A percentile compares a stretch with the other conserved stretches of the same genome.
Conservation (phyloP, 2,797 vertebrate genomes). For the Hippocampus kuda region DNA sequence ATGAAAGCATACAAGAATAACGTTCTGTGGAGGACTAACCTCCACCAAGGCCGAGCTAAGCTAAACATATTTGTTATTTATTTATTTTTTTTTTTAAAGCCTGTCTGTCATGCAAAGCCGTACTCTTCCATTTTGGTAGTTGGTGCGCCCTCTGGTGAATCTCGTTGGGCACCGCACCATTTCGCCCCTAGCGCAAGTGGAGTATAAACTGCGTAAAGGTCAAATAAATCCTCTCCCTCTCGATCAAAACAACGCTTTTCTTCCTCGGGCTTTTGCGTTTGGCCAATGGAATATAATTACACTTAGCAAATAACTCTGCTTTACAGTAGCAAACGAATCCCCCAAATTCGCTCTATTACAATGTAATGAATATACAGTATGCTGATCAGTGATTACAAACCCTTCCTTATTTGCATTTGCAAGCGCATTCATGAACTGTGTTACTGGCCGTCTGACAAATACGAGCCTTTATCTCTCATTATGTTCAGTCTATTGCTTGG, state of each 20-base stretch:
- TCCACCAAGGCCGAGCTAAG: background rate
- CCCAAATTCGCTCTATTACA: background rate
- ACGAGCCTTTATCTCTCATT: conserved; percentile 1
- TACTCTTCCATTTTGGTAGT: background rate
- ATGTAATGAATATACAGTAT: background rate
- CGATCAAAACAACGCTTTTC: background rate
- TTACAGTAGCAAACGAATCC: background rate
- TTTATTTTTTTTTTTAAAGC: background rate
- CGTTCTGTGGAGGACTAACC: background rate
- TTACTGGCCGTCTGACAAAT: background rate
- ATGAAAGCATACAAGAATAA: background rate
- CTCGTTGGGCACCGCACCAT: background rate
- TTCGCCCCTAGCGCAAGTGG: background rate
- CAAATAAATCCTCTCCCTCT: no score
- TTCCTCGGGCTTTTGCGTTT: background rate
- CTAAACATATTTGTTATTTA: no score
- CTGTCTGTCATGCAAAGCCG: background rate
- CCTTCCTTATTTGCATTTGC: background rate
- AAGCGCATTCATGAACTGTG: background rate
- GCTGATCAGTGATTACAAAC: background rate
- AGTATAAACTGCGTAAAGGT: background rate
- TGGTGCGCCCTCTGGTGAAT: background rate
- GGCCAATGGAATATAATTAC: background rate
- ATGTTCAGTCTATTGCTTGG: background rate
- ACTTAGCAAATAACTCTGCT: background rate